Evolutionary conservation across 1,140 invertebrate genomes (phyloP).

Genomic region (Sycophila sp.): DNA sequence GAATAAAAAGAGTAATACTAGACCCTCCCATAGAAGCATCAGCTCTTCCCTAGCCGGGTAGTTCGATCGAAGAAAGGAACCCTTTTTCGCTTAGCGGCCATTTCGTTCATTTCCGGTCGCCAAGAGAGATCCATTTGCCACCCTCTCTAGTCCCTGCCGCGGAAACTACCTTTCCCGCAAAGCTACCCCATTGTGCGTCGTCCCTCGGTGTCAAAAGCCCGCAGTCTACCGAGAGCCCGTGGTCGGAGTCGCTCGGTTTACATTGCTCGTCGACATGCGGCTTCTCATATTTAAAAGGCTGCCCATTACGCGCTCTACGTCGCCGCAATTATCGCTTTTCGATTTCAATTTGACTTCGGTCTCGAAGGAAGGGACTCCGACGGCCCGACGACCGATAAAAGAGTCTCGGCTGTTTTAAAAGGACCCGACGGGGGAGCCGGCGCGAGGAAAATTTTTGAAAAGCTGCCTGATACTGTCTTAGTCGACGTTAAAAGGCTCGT

Average conservation of each 20-base stretch:
- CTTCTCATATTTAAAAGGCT: conserved; percentile 50
- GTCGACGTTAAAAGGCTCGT: not conserved
- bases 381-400: not conserved
- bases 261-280: conserved; percentile 49
- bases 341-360: conserved; percentile 49
- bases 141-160: conserved; percentile 19
- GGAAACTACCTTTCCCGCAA: conserved; percentile 18
- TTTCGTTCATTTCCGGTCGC: conserved; percentile 65
- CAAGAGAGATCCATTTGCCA: conserved; percentile 60
- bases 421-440: no score
- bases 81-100: conserved; percentile 62
- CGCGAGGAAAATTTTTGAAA: not conserved
- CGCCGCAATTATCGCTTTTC: conserved; percentile 57
- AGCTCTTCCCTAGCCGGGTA: no score
- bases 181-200: conserved; percentile 51
- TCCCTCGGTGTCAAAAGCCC: conserved; percentile 19
- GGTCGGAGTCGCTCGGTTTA: conserved; percentile 54
- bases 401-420: conserved; percentile 4
- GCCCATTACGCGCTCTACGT: conserved; percentile 47
- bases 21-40: no score
- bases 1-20: no score
- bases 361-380: not conserved
- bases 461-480: not conserved
- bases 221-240: conserved; percentile 12
- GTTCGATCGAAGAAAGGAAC: conserved; percentile 60